Conservation (phyloP, 2,888 invertebrate species). For the Sarcophaga rosellei region DNA sequence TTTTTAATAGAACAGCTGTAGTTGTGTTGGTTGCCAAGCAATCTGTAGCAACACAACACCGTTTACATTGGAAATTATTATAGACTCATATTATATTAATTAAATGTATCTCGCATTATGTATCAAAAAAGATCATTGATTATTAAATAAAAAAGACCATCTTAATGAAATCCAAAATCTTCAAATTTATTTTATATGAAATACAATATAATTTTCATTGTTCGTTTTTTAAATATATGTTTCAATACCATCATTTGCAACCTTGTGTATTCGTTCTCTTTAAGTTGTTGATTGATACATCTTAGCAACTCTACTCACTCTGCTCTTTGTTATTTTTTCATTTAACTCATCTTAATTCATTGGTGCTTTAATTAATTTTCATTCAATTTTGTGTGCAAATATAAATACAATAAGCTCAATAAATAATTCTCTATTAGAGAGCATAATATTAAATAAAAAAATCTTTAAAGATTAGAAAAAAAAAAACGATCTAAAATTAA, state of each 20-base stretch:
- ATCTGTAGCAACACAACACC: neutral
- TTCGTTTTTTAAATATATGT: too few species aligned
- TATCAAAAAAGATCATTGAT: too few species aligned
- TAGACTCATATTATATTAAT: too few species aligned
- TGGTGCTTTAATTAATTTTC: slow-evolving; percentile 19
- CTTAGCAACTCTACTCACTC: neutral
- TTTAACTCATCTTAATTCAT: neutral
- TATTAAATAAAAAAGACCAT: too few species aligned
- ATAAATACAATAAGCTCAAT: neutral
- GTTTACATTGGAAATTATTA: too few species aligned
- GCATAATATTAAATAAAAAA: neutral
- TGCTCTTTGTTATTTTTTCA: neutral
- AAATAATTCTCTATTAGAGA: neutral
- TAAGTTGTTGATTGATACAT: too few species aligned
- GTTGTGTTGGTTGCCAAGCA: slow-evolving; percentile 1
- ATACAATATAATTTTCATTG: too few species aligned
- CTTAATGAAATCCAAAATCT: too few species aligned
- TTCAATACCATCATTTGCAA: too few species aligned
- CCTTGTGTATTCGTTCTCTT: too few species aligned
- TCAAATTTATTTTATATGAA: too few species aligned
- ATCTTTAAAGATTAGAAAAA: slow-evolving; percentile 13
- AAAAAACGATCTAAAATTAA: slow-evolving; percentile 76
- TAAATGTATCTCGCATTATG: too few species aligned
- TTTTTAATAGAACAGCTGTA: slow-evolving; percentile 43
- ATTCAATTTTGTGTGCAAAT: slow-evolving; percentile 5